Conservation (phyloP, 1,140 invertebrate genomes). For the Papilio helenus region DNA sequence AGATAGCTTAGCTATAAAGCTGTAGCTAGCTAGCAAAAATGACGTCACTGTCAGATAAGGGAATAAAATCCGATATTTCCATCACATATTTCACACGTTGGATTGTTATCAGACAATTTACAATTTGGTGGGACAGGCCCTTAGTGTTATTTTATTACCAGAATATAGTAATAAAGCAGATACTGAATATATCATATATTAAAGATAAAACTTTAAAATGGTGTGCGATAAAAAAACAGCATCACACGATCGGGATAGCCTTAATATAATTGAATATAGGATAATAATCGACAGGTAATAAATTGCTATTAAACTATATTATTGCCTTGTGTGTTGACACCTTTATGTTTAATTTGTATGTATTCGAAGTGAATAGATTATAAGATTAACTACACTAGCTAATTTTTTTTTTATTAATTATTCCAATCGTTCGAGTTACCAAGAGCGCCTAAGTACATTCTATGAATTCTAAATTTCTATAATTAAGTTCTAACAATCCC, state of each 20-base stretch:
- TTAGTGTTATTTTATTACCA: background rate
- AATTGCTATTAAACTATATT: slow-evolving; percentile 13
- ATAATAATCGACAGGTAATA: slow-evolving; percentile 22
- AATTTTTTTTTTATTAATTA: slow-evolving; percentile 12
- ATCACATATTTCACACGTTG: no score
- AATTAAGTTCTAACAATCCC: slow-evolving; percentile 19
- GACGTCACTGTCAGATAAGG: no score
- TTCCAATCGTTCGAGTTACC: background rate
- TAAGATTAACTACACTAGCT: background rate
- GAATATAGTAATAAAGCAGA: background rate
- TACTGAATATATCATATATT: background rate
- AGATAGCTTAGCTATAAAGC: no score
- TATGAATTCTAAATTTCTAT: slow-evolving; percentile 13
- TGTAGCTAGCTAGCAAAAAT: no score
- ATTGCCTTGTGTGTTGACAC: slow-evolving; percentile 23
- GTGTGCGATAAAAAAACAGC: background rate
- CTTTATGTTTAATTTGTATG: background rate
- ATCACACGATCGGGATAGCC: slow-evolving; percentile 5
- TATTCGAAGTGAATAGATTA: background rate
- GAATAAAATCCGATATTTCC: no score
- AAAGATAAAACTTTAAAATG: background rate
- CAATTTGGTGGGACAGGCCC: no score
- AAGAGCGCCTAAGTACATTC: background rate
- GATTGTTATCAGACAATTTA: no score
- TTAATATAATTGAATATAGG: slow-evolving; percentile 4